Evolutionary conservation across 2,797 vertebrate species (phyloP).

Genomic region (Semotilus atromaculatus): DNA sequence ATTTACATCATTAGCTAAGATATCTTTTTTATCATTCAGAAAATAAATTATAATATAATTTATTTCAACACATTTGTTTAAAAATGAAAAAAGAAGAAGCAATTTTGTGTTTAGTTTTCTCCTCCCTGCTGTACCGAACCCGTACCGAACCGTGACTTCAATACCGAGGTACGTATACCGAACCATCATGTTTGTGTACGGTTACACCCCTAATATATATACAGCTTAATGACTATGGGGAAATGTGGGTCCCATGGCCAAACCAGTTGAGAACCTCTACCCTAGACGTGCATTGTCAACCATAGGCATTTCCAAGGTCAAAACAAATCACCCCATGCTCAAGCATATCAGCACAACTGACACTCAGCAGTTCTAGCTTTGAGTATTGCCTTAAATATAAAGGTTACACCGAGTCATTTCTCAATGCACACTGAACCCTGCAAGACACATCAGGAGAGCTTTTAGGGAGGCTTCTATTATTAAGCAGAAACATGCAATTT

Average conservation of each 20-base stretch:
- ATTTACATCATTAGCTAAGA: too few species aligned
- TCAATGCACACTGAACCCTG: slow-evolving; percentile 59
- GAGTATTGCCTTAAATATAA: slow-evolving; percentile 16
- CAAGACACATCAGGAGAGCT: slow-evolving; percentile 64
- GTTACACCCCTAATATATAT: too few species aligned
- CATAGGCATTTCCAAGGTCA: slow-evolving; percentile 1
- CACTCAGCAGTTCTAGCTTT: background rate
- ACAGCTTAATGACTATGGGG: too few species aligned
- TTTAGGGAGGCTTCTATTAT: slow-evolving; percentile 73
- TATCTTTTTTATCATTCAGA: too few species aligned
- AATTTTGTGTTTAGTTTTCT: too few species aligned
- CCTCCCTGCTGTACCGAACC: too few species aligned
- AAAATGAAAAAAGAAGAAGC: too few species aligned
- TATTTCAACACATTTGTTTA: too few species aligned
- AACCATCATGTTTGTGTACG: too few species aligned
- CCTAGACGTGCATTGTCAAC: background rate
- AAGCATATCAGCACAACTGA: slow-evolving; percentile 20
- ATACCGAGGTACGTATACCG: too few species aligned
- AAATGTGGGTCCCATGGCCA: background rate
- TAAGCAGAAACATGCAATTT: slow-evolving; percentile 74
- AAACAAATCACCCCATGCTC: background rate
- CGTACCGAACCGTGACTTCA: too few species aligned
- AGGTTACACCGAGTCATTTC: slow-evolving; percentile 37
- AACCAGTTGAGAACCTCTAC: background rate
- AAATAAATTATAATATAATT: too few species aligned